Base-by-base conservation (phyloP, 2,797 vertebrate species). In the Gallirallus australis region DNA sequence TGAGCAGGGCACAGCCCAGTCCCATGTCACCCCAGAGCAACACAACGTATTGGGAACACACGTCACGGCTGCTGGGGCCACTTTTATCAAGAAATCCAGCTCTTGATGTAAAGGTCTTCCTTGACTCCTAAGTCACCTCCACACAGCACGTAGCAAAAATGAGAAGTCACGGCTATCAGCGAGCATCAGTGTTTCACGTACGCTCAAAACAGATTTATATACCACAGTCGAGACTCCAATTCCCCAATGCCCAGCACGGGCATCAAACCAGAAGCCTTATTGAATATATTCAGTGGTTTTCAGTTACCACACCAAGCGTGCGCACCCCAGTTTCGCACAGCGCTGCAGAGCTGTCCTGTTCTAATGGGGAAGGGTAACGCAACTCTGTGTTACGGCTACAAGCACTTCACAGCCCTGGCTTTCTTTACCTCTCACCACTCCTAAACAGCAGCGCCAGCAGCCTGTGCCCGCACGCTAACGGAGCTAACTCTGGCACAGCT, bases 211-310 rank as follows among this genome's bases (percentile, higher is more conserved):
- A 27, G 82, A 89, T 39, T 73, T 37, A 82, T 78, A 79, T 64
- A 86, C 79, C 91, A 81, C 93, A 95, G 91, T 68, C 83, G 31
- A 77, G 81, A 72, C 59, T 68, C 40, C 39, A 52, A 70, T 63
- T 91, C 60, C 69, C 52, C 42, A 83, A 79, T 35, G 70, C 40
- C 78, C 91, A 64, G 56, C 54, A 56, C 1, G 7, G 71, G 70
- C 77, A 93, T 12, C 77, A 82, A 78, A 83, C 66, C 93, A 66
- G 82, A 82, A 86, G 40, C 59, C 56, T 69, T 59, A 76, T 10
- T 76, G 42, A 52, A 16, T 52, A 59, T 66, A 76, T 65, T 66
- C 89, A 91, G 93, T 92, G 91, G 90, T 93, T 96, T 78, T 89
- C 84, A 89, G 84, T 72, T 73, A 61, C 86, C 13, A 61, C 40